Evolutionary conservation across 2,888 invertebrate species (phyloP), one percentile per base, ranked within the genome.

Genomic region (Parochlus steinenii): DNA sequence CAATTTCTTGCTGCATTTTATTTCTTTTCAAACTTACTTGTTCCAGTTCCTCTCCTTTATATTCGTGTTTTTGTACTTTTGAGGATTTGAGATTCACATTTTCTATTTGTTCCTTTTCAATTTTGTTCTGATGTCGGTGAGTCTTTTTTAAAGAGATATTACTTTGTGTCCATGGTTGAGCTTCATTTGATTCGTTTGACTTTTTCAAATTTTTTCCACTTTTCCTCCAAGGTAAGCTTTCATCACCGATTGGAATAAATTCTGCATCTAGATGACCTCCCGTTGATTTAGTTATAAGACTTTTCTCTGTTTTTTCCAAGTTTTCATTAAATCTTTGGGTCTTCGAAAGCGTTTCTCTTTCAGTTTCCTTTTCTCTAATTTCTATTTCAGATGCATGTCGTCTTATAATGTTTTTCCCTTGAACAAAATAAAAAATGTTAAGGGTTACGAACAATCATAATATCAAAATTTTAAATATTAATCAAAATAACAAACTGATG

Each of bases 101-200:
- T 43, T 63, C 61, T 5, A 60, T 25, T 7, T 46, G 52, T 44
- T 63, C 61, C 39, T 54, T 58, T 3, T 46, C 47, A 14, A 57
- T 45, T 41, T 57, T 54, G 45, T 60, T 61, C 33, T 44, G 51
- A 31, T 56, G 53, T 11, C 50, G 45, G 44, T 49, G 49, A 40
- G 60, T 52, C 46, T 58, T 62, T 44, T 70, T 73, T 17, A 73
- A 49, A 25, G 52, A 58, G 11, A 71, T 61, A 43, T 67, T 64
- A 54, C 79, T 72, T 47, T 77, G 66, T 3, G 70, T 79, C 71
- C 71, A 71, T 7, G 70, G 65, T 47, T 65, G 59, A 41, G 56
- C 54, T 42, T 57, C 56, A 41, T 51, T 50, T 31, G 56, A 55
- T 29, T 55, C 55, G 18, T 48, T 48, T 6, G 22, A 6, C 8